phyloP scores from a whole-genome alignment of 1,140 invertebrate genomes.

The Carcinoscorpius rotundicauda region DNA sequence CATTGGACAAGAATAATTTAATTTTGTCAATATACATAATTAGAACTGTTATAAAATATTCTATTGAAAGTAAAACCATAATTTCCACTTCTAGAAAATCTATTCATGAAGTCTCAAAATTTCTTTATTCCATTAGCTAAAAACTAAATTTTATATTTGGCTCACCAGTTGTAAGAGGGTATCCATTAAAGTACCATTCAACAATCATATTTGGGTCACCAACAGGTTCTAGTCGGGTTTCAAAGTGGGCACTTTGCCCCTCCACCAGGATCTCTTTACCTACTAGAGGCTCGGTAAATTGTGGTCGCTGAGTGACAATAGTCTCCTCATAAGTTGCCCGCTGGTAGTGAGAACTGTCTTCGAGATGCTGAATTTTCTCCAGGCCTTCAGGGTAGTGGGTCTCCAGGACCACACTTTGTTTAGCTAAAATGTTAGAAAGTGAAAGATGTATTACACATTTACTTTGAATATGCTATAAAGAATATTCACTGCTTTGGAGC shows the following conservation, averaged over 20 bases:
- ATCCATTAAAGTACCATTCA: slow-evolving; percentile 86
- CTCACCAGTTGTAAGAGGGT: slow-evolving; percentile 36
- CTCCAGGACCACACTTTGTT: slow-evolving; percentile 71
- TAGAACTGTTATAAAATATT: not conserved
- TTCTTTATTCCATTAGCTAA: not conserved
- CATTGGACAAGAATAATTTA: too few species aligned
- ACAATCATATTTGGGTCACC: slow-evolving; percentile 77
- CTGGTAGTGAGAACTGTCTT: slow-evolving; percentile 48
- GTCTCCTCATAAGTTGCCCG: slow-evolving; percentile 52
- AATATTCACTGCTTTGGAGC: too few species aligned
- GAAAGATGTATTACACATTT: not conserved
- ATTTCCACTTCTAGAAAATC: not conserved
- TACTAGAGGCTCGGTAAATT: slow-evolving; percentile 72
- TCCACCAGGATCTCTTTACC: slow-evolving; percentile 72
- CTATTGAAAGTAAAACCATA: too few species aligned
- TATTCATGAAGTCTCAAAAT: not conserved
- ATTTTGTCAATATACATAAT: too few species aligned
- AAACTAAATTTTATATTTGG: not conserved
- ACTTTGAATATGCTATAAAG: too few species aligned
- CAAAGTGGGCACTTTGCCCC: slow-evolving; percentile 68
- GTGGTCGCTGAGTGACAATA: slow-evolving; percentile 58
- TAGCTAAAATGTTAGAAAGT: slow-evolving; percentile 38
- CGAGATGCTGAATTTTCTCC: slow-evolving; percentile 75
- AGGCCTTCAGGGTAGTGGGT: slow-evolving; percentile 74
- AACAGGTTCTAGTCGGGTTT: slow-evolving; percentile 67